Base-by-base conservation (phyloP, 2,113 vertebrate species). In the Clinocottus analis region DNA sequence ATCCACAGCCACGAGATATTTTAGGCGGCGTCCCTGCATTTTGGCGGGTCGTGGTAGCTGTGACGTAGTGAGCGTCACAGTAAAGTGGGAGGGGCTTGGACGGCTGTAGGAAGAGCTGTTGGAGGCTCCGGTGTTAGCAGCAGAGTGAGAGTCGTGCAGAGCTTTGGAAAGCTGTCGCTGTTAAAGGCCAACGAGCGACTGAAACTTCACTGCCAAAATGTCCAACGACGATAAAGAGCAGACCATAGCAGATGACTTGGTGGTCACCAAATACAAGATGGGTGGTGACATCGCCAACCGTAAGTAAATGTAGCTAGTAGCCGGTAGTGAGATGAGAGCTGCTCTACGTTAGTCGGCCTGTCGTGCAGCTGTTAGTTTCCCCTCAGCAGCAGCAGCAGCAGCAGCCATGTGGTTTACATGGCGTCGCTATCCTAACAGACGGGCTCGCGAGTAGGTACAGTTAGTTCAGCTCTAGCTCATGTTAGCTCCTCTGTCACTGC, bases 241-340 rank as follows among this genome's bases (percentile, higher is more conserved):
- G 90, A 98, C 97, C 73, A 95, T 98, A 87, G 97, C 97, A 39
- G 97, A 98, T 87, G 97, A 98, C 85, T 86, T 96, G 93, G 97
- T 98, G 82, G 97, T 98, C 91, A 98, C 97, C 93, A 98, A 98
- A 93, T 98, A 98, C 93, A 98, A 97, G 90, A 97, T 97, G 97
- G 96, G 96, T 60, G 97, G 96, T 83, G 97, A 98, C 93, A 97
- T 97, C 88, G 96, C 97, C 78, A 98, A 98, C 90, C 95, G 97
- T 98, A 89, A 98, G 97, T 93, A 35, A 4, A 56, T 21, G 45
- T 14, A 23, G 12, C 4, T 7, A 64, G 11, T 19, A 37, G 35
- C 29, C 5, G 39, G 17, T 29, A 14, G 29, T 29, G 78, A 33
- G 59, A 25, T 29, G 58, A 33, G 33, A 82, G 17, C 63, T 19